Conservation (phyloP, 2,113 vertebrate species). For the Antechinus flavipes region DNA sequence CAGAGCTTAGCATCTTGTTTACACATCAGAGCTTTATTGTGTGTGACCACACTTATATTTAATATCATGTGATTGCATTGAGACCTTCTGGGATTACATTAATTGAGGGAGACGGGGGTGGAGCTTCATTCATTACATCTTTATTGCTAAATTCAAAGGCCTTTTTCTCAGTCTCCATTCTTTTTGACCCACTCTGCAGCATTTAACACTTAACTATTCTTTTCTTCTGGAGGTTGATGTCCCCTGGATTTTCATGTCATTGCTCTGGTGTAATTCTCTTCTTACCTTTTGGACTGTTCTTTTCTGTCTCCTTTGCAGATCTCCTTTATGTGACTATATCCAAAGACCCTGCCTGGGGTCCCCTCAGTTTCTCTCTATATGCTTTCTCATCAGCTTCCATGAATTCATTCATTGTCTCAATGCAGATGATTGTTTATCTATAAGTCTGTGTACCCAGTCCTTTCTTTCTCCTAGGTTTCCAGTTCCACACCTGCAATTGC, state of each 20-base stretch:
- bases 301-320: background rate
- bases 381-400: background rate
- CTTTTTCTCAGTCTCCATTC: background rate
- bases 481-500: background rate
- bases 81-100: background rate
- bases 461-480: background rate
- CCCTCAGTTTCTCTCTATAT: background rate
- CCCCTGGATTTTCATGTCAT: background rate
- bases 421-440: background rate
- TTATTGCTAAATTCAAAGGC: background rate
- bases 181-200: background rate
- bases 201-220: background rate
- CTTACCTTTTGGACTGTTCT: background rate
- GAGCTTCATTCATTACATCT: too few relatives aligned
- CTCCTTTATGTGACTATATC: background rate
- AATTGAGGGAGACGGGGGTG: background rate
- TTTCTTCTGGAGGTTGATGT: background rate
- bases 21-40: background rate
- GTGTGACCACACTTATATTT: background rate
- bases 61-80: background rate
- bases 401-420: background rate
- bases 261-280: background rate
- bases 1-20: background rate
- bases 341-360: background rate
- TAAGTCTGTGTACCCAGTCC: background rate